Base-by-base conservation (phyloP, 2,113 vertebrate genomes). In the Thunnus thynnus region DNA sequence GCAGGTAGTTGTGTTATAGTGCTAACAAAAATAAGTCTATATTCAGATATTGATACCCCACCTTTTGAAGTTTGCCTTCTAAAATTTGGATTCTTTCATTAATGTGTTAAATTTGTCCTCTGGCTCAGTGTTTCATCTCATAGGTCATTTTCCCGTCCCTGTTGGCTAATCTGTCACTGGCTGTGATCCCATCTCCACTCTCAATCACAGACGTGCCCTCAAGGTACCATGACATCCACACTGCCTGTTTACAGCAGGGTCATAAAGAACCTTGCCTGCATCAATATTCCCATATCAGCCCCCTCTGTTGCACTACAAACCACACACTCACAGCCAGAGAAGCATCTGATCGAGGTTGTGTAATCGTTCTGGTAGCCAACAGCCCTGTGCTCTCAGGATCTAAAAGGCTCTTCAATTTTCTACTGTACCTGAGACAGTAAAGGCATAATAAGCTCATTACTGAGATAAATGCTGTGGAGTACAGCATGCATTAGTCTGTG, bases 211-310 rank as follows among this genome's bases (percentile, higher is more conserved):
- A 76, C 80, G 52, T 90, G 74, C 84, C 90, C 89, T 87, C 56
- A 56, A 89, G 93, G 82, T 76, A 76, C 61, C 10, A 18, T 82
- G 82, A 89, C 81, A 91, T 87, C 83, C 81, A 80, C 69, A n/a
- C 86, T 74, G 72, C 76, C 82, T 83, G 76, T 92, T 86, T 92
- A 90, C 87, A 87, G 82, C 81, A 30, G 73, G 78, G 56, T 77
- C 88, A 92, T 91, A 89, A 92, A 90, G 83, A 89, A 89, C 85
- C 83, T 74, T 13, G 78, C 50, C 75, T 81, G 81, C 89, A 88
- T 91, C 90, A 90, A 93, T 91, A 92, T 90, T 86, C 90, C 83
- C 82, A 88, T 79, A 89, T 91, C 91, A 84, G 54, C 58, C 48
- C 82, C 72, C 76, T 69, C 63, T 48, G 77, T 76, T 67, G 86